Evolutionary conservation across 2,888 invertebrate genomes (phyloP), one percentile per base, ranked within the genome.

Genomic region (Machimus rusticus): DNA sequence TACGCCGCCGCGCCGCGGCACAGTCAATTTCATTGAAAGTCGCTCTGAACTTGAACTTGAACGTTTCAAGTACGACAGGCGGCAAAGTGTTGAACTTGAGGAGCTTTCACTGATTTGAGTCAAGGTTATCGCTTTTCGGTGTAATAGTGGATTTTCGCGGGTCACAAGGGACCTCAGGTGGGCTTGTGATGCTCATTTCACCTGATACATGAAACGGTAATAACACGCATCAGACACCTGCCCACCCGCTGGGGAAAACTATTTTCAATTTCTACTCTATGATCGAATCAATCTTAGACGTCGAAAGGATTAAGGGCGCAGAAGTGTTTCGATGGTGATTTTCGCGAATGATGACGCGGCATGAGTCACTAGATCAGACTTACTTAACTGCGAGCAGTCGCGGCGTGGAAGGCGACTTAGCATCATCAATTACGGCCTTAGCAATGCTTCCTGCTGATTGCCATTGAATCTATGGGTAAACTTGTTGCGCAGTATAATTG

Each of bases 41-140:
- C 34, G 43, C n/a, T 46, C 74, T 74, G 85, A 85, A 85, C 85
- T 46, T 85, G 85, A 85, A 85, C 85, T 85, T 85, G 85, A 85
- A 85, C 37, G 43, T 14, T 14, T 76, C 37, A 66, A 66, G 66
- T 66, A 28, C 66, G 66, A 28, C 28, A 19, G 66, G 28, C 66
- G 28, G 66, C 66, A 66, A 23, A 23, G 37, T 16, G 46, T 34
- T 85, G 85, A 85, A 85, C 85, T 85, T 85, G 74, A 74, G 28
- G 46, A 85, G 85, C 85, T 85, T 74, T 85, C 85, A 85, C 85
- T 85, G 43, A 66, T 5, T 31, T 19, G 46, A 85, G 74, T 85
- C 85, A 85, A 85, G 85, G 85, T 85, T 74, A 74, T 85, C 28
- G 85, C 43, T 28, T 43, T 74, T 66, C 57, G 66, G 9, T 28